phyloP scores from a whole-genome alignment of 37 sponge, comb jelly and placozoan species.

The Diacarnus erythraeanus region DNA sequence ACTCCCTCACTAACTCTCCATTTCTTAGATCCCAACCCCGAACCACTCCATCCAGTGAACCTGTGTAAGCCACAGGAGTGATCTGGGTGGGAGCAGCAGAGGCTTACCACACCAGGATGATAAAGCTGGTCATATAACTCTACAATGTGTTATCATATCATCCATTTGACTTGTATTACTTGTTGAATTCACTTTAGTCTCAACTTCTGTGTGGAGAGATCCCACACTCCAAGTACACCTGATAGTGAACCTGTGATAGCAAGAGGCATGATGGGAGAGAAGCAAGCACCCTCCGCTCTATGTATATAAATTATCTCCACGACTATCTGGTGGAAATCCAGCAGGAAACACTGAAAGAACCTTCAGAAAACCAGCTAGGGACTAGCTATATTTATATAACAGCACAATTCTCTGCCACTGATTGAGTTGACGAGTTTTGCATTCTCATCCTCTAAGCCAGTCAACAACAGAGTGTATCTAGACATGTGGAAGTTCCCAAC shows the following conservation, averaged over 20 bases:
- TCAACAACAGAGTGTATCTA: slow-evolving; percentile 47
- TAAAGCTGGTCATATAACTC: background rate
- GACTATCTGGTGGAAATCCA: slow-evolving; percentile 14
- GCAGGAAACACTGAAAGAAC: slow-evolving; percentile 39
- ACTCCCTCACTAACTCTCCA: slow-evolving; percentile 52
- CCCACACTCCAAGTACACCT: slow-evolving; percentile 81
- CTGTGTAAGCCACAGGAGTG: slow-evolving; percentile 57
- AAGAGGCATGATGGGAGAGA: slow-evolving; percentile 50
- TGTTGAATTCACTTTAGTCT: slow-evolving; percentile 30
- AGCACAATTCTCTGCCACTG: too few relatives aligned
- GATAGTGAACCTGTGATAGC: slow-evolving; percentile 65
- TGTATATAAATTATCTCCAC: background rate
- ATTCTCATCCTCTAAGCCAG: slow-evolving; percentile 76
- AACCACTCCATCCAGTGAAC: slow-evolving; percentile 69
- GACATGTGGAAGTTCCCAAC: slow-evolving; percentile 64
- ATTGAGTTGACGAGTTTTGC: slow-evolving; percentile 60
- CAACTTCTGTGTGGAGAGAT: slow-evolving; percentile 72
- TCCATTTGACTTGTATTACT: slow-evolving; percentile 20
- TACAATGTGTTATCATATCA: too few relatives aligned
- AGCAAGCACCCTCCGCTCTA: slow-evolving; percentile 46
- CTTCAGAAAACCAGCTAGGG: slow-evolving; percentile 5
- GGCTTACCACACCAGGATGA: slow-evolving; percentile 59
- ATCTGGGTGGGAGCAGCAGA: slow-evolving; percentile 26
- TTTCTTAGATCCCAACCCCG: slow-evolving; percentile 68
- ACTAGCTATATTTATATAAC: too few relatives aligned